A percentile compares a stretch with the other conserved stretches of the same genome.
phyloP scores from a whole-genome alignment of 2,797 vertebrate species.

The Acanthurus leucopareius region DNA sequence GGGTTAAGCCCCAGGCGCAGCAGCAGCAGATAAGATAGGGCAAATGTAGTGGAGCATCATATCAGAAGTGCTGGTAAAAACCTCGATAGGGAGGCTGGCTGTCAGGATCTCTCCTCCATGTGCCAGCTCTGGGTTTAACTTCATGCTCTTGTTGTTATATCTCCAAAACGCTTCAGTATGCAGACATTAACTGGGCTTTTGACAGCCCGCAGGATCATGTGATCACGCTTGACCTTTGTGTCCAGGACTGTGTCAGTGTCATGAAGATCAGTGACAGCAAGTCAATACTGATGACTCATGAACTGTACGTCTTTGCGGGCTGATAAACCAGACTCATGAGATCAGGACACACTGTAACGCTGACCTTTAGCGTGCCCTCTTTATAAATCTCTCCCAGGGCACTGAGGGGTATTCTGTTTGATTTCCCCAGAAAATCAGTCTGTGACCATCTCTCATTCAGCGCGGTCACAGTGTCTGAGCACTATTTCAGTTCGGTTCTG shows the following conservation, averaged over 20 bases:
- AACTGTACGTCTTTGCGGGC: constrained; percentile 60
- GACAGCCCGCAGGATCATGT: constrained; percentile 51
- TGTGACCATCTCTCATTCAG: constrained; percentile 36
- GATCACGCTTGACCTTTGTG: constrained; percentile 74
- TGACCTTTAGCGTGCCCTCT: constrained; percentile 58
- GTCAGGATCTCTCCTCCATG: constrained; percentile 32
- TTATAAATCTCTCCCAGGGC: constrained; percentile 42
- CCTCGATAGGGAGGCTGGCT: constrained; percentile 23
- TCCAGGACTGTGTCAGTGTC: constrained; percentile 55
- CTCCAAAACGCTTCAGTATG: constrained; percentile 39
- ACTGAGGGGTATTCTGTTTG: constrained; percentile 27
- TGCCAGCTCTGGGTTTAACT: constrained; percentile 30
- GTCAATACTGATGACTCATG: constrained; percentile 77
- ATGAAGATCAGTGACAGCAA: constrained; percentile 64
- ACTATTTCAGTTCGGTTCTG: constrained; percentile 27
- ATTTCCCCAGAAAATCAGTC: constrained; percentile 43
- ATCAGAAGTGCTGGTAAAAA: constrained; percentile 35
- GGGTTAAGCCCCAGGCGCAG: constrained; percentile 35
- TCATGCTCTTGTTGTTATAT: constrained; percentile 27
- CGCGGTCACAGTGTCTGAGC: constrained; percentile 47
- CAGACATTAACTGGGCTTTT: constrained; percentile 46
- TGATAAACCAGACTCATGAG: constrained; percentile 64
- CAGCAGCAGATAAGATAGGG: constrained; percentile 20
- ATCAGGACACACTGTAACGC: constrained; percentile 61
- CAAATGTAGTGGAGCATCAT: constrained; percentile 35